These are phyloP conservation scores for Esox niger DNA, from an alignment of 2,113 vertebrate species.

Conservation along the genomic window DNA sequence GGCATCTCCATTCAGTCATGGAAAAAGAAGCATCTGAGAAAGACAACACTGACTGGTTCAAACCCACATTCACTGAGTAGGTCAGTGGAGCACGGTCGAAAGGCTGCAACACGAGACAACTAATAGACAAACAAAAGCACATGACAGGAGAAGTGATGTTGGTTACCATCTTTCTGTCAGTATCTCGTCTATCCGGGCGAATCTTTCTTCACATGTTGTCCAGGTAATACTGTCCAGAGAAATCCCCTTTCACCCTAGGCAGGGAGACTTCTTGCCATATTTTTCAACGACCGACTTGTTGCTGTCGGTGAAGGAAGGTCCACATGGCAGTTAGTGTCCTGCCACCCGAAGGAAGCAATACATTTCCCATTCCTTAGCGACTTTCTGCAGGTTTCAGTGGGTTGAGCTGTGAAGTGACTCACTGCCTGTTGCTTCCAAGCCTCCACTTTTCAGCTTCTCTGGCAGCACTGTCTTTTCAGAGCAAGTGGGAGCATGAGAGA, in stretches of 20 bases:
- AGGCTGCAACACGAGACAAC: constrained; percentile 6
- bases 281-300: constrained; percentile 34
- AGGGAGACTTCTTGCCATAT: constrained; percentile 41
- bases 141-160: constrained; percentile 1
- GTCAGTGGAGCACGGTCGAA: constrained; percentile 15
- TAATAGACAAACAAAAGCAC: neutral
- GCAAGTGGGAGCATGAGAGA: constrained; percentile 30
- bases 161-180: constrained; percentile 66
- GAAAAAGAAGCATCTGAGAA: neutral
- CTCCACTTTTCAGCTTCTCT: constrained; percentile 43
- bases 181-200: constrained; percentile 39
- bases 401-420: constrained; percentile 22
- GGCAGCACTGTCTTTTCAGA: constrained; percentile 37
- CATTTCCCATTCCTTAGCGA: constrained; percentile 38
- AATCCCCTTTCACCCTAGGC: constrained; percentile 30
- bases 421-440: constrained; percentile 58
- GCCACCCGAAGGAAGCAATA: constrained; percentile 28
- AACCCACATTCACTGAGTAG: neutral
- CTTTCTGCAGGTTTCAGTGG: constrained; percentile 22
- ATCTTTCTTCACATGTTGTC: constrained; percentile 40
- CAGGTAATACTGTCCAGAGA: constrained; percentile 42
- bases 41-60: neutral
- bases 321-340: constrained; percentile 39
- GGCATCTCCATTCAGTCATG: neutral
- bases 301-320: constrained; percentile 30